Percentiles rank a stretch among this genome's conserved stretches.
Conservation (phyloP, 2,888 invertebrate species). For the Drosophila helvetica region DNA sequence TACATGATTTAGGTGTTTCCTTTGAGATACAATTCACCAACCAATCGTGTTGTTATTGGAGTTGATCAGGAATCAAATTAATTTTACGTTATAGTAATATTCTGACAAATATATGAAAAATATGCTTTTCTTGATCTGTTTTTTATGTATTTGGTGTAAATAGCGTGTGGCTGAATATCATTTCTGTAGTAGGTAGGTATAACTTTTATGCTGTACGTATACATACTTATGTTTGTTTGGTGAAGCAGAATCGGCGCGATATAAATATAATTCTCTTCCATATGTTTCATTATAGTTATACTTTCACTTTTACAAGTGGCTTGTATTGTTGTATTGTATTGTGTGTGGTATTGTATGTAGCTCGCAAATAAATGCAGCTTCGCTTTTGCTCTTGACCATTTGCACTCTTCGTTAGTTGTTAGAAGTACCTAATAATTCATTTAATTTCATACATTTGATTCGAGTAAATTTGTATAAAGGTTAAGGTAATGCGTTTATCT, state of each 20-base stretch:
- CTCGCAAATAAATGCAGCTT: conserved; percentile 38
- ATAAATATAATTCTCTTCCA: conserved; percentile 60
- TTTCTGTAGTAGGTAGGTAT: conserved; percentile 33
- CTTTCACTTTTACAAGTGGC: background rate
- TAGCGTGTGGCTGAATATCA: conserved; percentile 60
- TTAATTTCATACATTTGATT: conserved; percentile 39
- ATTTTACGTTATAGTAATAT: conserved; percentile 40
- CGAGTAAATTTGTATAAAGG: conserved; percentile 77
- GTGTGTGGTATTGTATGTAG: conserved; percentile 23
- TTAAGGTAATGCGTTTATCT: conserved; percentile 82
- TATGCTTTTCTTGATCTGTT: conserved; percentile 49
- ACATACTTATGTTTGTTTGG: conserved; percentile 39
- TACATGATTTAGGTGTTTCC: conserved; percentile 35
- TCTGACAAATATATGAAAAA: conserved; percentile 58
- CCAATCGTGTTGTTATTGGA: conserved; percentile 30
- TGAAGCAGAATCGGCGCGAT: conserved; percentile 35
- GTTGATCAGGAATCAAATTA: conserved; percentile 50
- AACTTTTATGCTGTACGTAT: conserved; percentile 48
- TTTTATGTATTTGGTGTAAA: conserved; percentile 62
- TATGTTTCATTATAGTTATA: conserved; percentile 28
- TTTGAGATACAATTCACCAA: conserved; percentile 9
- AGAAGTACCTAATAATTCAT: conserved; percentile 4
- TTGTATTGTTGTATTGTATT: conserved; percentile 17
- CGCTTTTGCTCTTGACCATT: conserved; percentile 33
- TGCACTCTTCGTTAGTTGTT: conserved; percentile 37